These are phyloP conservation scores for Poeciliopsis prolifica DNA, from an alignment of 2,113 vertebrate species.

Conservation along the genomic window DNA sequence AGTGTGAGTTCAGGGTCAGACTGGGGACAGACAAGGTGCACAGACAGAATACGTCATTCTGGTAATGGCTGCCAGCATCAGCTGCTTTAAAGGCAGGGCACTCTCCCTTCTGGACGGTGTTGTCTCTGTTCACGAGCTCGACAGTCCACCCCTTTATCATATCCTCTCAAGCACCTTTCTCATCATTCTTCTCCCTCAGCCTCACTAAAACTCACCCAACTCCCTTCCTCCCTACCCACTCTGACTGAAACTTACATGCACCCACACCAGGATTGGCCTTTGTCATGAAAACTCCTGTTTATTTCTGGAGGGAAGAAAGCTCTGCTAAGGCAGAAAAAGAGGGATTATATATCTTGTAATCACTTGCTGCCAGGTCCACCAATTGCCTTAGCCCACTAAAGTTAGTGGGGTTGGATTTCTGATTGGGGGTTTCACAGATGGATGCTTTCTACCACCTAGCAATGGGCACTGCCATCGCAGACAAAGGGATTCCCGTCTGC, in stretches of 20 bases:
- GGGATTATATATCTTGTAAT: slow-evolving; percentile 55
- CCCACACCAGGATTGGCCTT: slow-evolving; percentile 53
- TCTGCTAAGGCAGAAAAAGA: slow-evolving; percentile 3
- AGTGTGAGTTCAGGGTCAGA: slow-evolving; percentile 60
- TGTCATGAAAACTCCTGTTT: slow-evolving; percentile 49
- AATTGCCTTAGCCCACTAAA: slow-evolving; percentile 48
- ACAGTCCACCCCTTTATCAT: slow-evolving; percentile 30
- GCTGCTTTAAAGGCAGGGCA: slow-evolving; percentile 58
- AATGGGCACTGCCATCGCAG: slow-evolving; percentile 60
- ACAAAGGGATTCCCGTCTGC: slow-evolving; percentile 57
- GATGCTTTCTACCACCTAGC: slow-evolving; percentile 69
- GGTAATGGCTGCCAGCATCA: slow-evolving; percentile 64
- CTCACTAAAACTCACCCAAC: slow-evolving; percentile 47
- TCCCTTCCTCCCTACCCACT: slow-evolving; percentile 5
- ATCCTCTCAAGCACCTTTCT: slow-evolving; percentile 39
- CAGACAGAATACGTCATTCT: slow-evolving; percentile 70
- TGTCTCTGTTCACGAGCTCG: slow-evolving; percentile 54
- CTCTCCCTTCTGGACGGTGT: slow-evolving; percentile 50
- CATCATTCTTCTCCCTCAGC: slow-evolving; percentile 43
- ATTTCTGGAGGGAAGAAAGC: slow-evolving; percentile 10
- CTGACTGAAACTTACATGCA: slow-evolving; percentile 56
- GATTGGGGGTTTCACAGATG: slow-evolving; percentile 62
- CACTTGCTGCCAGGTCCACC: slow-evolving; percentile 48
- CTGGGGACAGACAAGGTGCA: slow-evolving; percentile 65
- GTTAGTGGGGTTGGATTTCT: slow-evolving; percentile 59